Evolutionary conservation across 2,797 vertebrate genomes (phyloP), one percentile per base, ranked within the genome.

Genomic region (Distichodus sexfasciatus): DNA sequence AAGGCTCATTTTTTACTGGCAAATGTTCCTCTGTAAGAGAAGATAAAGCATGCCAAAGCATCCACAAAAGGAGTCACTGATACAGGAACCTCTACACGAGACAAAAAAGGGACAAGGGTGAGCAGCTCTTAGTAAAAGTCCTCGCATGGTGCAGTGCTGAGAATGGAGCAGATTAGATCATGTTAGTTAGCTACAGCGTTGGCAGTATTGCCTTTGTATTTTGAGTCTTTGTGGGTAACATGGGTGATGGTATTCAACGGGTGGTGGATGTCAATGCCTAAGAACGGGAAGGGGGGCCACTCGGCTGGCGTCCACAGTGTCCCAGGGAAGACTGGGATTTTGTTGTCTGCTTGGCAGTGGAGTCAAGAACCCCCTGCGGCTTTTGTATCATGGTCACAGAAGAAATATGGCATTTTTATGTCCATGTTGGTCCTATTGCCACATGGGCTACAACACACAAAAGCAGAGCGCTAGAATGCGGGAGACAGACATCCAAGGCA

Each of bases 311-410:
- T 78, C 78, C 78, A 76, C 60, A 71, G 67, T 82, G 81, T 82
- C 81, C 79, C 74, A 82, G 88, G 77, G 90, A 90, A 91, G 88
- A 90, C 87, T 68, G 74, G 71, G 87, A 89, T 90, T 90, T 86
- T 90, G 88, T 91, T 89, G 88, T 82, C 84, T 86, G 85, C 86
- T 75, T 81, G 57, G 78, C 87, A 84, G 85, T 75, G 48, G 80
- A 46, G 24, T 55, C 80, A 61, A 55, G 35, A 74, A 77, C 54
- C 71, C 64, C 66, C 74, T 75, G 70, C 71, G 69, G 68, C 59
- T 75, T 41, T 72, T 64, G 29, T 68, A 68, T 78, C 59, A 72
- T 55, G 65, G 41, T 64, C 67, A 72, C 74, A 65, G 76, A 76
- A 41, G 75, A 72, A 76, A 78, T 47, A 73, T 11, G 17, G 60